Evolutionary conservation across 2,888 invertebrate species (phyloP), one percentile per base, ranked within the genome.

Genomic region (Thera britannica): DNA sequence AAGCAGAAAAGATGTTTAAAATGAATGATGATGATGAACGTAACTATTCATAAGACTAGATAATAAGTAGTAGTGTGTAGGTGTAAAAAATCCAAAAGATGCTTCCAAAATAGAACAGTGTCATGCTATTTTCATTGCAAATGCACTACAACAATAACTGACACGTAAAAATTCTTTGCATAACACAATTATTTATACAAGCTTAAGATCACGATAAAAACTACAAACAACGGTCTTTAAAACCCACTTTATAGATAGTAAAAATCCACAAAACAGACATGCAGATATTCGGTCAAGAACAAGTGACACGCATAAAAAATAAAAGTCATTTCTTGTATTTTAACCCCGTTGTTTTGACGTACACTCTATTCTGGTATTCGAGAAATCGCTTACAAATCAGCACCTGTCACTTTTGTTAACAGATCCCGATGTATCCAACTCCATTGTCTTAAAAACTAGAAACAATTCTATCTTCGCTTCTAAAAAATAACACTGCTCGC

Each of bases 381-480:
- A 66, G 73, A 84, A 85, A 89, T 89, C 82, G 82, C 79, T 80
- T 80, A 89, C 88, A 89, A 90, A 90, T 92, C 91, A 90, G 83
- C 92, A 88, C 88, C 89, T 90, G 91, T 87, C 90, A 90, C 81
- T 87, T 86, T 78, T 73, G 83, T 86, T 86, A 87, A 84, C 85
- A 77, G 81, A 86, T 79, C 83, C 83, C 80, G 80, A 80, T 89
- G 89, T 87, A 89, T 79, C 79, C 71, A 72, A 72, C 80, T 46
- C 87, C 81, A 91, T 90, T 90, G 90, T 91, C 87, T 86, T 80
- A 84, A 77, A 77, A 86, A 82, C 79, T 79, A 83, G 83, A 87
- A 82, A 89, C 88, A 86, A 86, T 89, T 90, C 88, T 85, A 86
- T 89, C 82, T 82, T 83, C 86, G 82, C 85, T 83, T 82, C 81